These are phyloP conservation scores for Climacteris rufus DNA, from an alignment of 2,113 vertebrate species.

Conservation along the genomic window DNA sequence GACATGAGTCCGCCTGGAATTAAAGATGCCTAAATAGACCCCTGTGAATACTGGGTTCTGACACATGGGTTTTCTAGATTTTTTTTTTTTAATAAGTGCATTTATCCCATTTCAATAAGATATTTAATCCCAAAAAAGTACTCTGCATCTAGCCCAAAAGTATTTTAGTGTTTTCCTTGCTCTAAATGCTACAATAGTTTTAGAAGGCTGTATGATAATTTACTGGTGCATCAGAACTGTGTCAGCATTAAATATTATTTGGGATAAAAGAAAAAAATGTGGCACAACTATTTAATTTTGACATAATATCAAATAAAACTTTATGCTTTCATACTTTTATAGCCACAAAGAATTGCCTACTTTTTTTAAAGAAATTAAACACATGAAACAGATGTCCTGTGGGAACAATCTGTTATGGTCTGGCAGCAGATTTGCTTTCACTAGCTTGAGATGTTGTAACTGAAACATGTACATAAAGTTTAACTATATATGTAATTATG, in stretches of 20 bases:
- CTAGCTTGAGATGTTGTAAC: conserved; percentile 47
- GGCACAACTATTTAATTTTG: conserved; percentile 40
- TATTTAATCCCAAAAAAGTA: background rate
- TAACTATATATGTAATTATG: conserved; percentile 61
- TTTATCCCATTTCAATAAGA: background rate
- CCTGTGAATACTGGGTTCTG: background rate
- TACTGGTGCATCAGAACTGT: background rate
- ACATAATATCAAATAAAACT: conserved; percentile 28
- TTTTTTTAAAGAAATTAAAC: conserved; percentile 67
- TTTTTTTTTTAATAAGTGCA: background rate
- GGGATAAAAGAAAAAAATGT: conserved; percentile 5
- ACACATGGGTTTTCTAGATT: background rate
- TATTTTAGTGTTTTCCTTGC: background rate
- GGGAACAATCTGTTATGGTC: conserved; percentile 59
- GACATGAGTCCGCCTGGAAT: background rate
- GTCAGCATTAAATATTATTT: background rate
- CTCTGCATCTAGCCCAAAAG: background rate
- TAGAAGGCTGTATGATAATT: background rate
- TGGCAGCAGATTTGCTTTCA: conserved; percentile 52
- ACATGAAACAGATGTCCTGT: conserved; percentile 45
- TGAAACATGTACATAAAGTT: conserved; percentile 53
- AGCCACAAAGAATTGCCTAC: conserved; percentile 38
- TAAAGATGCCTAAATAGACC: background rate
- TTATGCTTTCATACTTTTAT: conserved; percentile 56
- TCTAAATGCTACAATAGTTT: background rate